Evolutionary conservation across 2,797 vertebrate genomes (phyloP).

Genomic region (Clarias fuscus): DNA sequence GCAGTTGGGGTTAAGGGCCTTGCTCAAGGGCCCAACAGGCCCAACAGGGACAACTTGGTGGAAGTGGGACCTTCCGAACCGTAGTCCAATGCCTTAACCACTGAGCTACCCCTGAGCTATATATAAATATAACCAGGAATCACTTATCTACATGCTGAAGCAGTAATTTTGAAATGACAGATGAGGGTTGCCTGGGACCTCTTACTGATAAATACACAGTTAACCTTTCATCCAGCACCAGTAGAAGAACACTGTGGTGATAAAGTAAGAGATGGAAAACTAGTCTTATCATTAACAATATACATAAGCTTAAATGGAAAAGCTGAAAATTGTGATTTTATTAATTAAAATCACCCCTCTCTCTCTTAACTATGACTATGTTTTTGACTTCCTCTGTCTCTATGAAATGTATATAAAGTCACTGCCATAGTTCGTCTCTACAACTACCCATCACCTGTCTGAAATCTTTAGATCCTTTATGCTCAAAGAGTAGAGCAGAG

Average conservation of each 20-base stretch:
- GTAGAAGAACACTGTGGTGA: background rate
- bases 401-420: conserved; percentile 5
- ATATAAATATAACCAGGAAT: background rate
- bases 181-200: background rate
- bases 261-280: background rate
- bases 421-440: conserved; percentile 20
- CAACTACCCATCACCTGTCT: conserved; percentile 55
- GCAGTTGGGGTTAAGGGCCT: too few relatives aligned
- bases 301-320: background rate
- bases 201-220: background rate
- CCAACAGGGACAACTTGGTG: too few relatives aligned
- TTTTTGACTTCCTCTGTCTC: too few relatives aligned
- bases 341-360: background rate
- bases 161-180: background rate
- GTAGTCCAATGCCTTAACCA: too few relatives aligned
- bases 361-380: too few relatives aligned
- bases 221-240: background rate
- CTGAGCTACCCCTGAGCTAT: too few relatives aligned
- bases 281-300: background rate
- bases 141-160: background rate
- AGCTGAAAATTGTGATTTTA: background rate
- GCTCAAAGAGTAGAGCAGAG: conserved; percentile 60
- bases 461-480: conserved; percentile 60
- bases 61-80: too few relatives aligned
- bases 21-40: too few relatives aligned